Percentiles rank a stretch among this genome's conserved stretches.
Conservation (phyloP, 2,888 invertebrate species). For the Athalia circularis region DNA sequence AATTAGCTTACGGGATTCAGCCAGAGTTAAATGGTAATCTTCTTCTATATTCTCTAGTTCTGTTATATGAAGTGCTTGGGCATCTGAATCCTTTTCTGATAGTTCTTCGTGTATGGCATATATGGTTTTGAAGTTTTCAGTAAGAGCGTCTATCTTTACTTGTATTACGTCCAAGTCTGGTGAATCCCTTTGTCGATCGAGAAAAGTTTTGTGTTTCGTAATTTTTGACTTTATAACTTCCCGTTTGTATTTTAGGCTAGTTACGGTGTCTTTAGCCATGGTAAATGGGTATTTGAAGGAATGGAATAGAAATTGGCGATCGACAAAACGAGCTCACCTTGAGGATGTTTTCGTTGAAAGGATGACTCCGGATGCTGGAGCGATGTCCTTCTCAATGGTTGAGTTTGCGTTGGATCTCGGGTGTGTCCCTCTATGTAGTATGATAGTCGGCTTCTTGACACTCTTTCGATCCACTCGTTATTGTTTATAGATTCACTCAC, state of each 20-base stretch:
- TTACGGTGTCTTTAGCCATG: neutral
- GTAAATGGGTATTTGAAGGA: neutral
- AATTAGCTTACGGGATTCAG: slow-evolving; percentile 2
- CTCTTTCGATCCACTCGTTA: too few relatives aligned
- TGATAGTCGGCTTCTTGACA: too few relatives aligned
- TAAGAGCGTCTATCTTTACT: slow-evolving; percentile 3
- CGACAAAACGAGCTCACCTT: slow-evolving; percentile 23
- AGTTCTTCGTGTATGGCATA: neutral
- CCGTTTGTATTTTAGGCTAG: neutral
- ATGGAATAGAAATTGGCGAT: slow-evolving; percentile 11
- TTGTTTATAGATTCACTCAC: too few relatives aligned
- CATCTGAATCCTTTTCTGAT: neutral
- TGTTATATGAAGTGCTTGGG: neutral
- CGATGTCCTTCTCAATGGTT: too few relatives aligned
- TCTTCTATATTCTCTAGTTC: neutral
- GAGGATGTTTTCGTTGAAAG: slow-evolving; percentile 2
- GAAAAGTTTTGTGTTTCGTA: neutral
- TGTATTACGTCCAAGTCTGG: neutral
- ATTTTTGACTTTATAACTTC: neutral
- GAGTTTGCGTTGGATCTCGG: too few relatives aligned
- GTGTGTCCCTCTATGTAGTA: too few relatives aligned
- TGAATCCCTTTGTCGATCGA: neutral
- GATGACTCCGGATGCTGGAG: too few relatives aligned
- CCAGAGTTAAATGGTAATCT: neutral
- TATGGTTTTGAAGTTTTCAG: neutral